Evolutionary conservation across 2,888 invertebrate genomes (phyloP), one percentile per base, ranked within the genome.

Genomic region (Chaetoderma sp.): DNA sequence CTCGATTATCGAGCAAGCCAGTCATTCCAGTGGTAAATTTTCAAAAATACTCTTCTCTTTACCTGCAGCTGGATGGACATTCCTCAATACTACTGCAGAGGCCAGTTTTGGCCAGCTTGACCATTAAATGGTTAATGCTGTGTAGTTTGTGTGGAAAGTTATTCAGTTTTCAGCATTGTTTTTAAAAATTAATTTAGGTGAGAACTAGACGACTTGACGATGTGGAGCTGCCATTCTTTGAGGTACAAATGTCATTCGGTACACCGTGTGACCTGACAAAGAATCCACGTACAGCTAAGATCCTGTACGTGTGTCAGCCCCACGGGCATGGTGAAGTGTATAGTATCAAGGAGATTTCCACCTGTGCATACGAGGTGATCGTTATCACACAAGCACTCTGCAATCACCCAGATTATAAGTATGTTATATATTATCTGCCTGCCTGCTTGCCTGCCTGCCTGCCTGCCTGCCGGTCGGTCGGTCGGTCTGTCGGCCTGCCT

Each of bases 341-440:
- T 83, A 94, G 94, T 0, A 90, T 98, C 68, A 96, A 96, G 82
- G 98, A 98, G 86, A 93, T 92, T 0, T 93, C 95, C 0, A 95
- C 94, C 0, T 98, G 98, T 83, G 94, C 95, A 85, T 98, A 98
- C 84, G 97, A 98, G 87, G 92, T 92, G 1, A 91, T 98, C 16
- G 93, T 98, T 16, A 88, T 97, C 25, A 94, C 97, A 0, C 92
- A 94, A 0, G 87, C 92, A 10, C 88, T 99, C 0, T 99, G 99
- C 82, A 89, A 89, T 36, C 97, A 98, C 88, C 96, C 97, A 0
- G 91, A 91, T 67, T 99, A 82, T 44, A 83, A 80, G 82, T 84
- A 55, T 72, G 80, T 72, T 13, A 30, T 50, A 28, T 5, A 30
- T 36, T 30, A 18, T n/a, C n/a, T n/a, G n/a, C n/a, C n/a, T n/a